Conservation (phyloP, 2,888 invertebrate species). For the Stenichneumon culpator region DNA sequence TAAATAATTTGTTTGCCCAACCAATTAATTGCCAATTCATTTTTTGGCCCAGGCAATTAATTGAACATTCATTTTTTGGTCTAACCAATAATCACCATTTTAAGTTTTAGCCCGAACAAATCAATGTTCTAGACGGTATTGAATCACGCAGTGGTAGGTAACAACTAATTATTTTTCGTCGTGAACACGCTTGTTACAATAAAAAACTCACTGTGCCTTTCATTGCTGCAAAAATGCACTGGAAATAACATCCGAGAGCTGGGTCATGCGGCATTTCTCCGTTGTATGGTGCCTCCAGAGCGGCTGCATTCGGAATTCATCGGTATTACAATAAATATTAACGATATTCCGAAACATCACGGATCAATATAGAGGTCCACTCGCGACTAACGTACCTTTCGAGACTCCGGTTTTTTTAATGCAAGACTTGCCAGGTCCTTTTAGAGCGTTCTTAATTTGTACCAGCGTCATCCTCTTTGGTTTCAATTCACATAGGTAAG, state of each 20-base stretch:
- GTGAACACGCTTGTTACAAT: neutral
- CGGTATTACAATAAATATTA: neutral
- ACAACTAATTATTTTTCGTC: neutral
- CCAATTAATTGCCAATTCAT: too few species aligned
- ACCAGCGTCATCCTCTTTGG: conserved; percentile 82
- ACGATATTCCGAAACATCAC: neutral
- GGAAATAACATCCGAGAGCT: neutral
- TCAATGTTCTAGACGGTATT: neutral
- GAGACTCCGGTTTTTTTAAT: conserved; percentile 87
- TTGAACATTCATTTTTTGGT: too few species aligned
- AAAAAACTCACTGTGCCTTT: conserved; percentile 2
- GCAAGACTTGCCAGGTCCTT: conserved; percentile 89
- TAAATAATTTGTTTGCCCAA: neutral
- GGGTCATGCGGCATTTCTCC: neutral
- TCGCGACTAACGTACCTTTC: conserved; percentile 85
- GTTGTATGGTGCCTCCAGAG: neutral
- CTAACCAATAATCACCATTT: too few species aligned
- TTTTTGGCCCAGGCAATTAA: too few species aligned
- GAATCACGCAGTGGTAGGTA: too few species aligned
- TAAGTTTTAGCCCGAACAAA: neutral
- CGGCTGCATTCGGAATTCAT: neutral
- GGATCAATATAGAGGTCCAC: neutral
- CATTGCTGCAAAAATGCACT: neutral
- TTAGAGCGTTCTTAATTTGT: conserved; percentile 88
- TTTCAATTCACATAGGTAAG: conserved; percentile 46